Conservation (phyloP, 2,888 invertebrate species). For the Amphipyra tragopoginis region DNA sequence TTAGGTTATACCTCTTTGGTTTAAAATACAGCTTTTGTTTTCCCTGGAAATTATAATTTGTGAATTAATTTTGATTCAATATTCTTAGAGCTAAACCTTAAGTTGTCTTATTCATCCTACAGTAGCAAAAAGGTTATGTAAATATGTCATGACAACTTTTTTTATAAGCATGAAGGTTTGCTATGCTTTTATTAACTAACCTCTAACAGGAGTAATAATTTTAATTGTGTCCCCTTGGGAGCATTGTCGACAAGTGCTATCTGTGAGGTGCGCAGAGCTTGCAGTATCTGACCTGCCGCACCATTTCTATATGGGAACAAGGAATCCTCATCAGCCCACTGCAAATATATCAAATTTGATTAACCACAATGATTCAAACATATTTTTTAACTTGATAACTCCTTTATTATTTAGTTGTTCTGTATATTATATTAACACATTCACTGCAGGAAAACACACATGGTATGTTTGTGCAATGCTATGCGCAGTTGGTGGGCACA, state of each 20-base stretch:
- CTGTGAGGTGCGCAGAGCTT: slow-evolving; percentile 91
- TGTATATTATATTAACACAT: no score
- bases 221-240: slow-evolving; percentile 96
- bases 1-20: slow-evolving; percentile 95
- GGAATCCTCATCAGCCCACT: slow-evolving; percentile 84
- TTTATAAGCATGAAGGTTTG: not conserved
- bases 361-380: not conserved
- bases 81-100: no score
- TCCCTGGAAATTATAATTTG: slow-evolving; percentile 76
- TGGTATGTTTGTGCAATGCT: no score
- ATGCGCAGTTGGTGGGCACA: no score
- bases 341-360: slow-evolving; percentile 9
- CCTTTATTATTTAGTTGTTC: no score
- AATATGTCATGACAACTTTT: no score
- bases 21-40: slow-evolving; percentile 96
- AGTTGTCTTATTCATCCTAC: no score
- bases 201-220: slow-evolving; percentile 94
- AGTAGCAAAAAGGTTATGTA: no score
- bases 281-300: slow-evolving; percentile 90
- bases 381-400: no score
- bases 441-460: no score
- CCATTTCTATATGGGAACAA: slow-evolving; percentile 86
- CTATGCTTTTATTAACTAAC: slow-evolving; percentile 75
- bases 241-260: slow-evolving; percentile 94
- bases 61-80: no score